Conservation (phyloP, 2,113 vertebrate genomes). For the Mugil cephalus region DNA sequence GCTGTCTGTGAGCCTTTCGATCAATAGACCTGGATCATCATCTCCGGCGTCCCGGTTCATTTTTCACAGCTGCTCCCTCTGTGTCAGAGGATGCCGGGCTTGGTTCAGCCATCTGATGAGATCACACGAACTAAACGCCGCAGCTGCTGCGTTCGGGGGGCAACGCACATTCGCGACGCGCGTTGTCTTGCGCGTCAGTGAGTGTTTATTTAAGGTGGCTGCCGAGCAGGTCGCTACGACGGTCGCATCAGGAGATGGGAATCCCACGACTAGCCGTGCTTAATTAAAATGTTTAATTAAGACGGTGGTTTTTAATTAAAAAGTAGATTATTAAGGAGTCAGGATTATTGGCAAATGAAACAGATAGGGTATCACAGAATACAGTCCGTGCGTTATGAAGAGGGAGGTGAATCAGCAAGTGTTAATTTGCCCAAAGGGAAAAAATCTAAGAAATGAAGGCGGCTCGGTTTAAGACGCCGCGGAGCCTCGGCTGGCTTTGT, state of each 20-base stretch:
- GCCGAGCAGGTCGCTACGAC: conserved; percentile 43
- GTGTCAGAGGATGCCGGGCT: conserved; percentile 58
- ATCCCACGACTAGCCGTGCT: conserved; percentile 48
- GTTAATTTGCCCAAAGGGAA: conserved; percentile 17
- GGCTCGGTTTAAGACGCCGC: neutral
- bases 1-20: conserved; percentile 51
- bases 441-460: conserved; percentile 6
- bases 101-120: conserved; percentile 52
- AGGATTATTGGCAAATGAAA: conserved; percentile 56
- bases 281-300: conserved; percentile 76
- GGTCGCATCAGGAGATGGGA: conserved; percentile 39
- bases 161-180: neutral
- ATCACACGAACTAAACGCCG: conserved; percentile 39
- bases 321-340: conserved; percentile 59
- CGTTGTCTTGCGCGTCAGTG: no score
- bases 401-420: conserved; percentile 21
- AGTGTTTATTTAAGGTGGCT: no score
- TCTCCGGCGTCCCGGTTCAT: conserved; percentile 61
- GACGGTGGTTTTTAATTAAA: conserved; percentile 69
- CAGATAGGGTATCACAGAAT: conserved; percentile 29
- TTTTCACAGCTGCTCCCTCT: conserved; percentile 63
- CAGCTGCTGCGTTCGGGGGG: conserved; percentile 36
- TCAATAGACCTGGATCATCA: conserved; percentile 68
- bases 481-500: neutral
- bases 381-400: conserved; percentile 32